Evolutionary conservation across 2,113 vertebrate species (phyloP).

Genomic region (Petroica traversi): DNA sequence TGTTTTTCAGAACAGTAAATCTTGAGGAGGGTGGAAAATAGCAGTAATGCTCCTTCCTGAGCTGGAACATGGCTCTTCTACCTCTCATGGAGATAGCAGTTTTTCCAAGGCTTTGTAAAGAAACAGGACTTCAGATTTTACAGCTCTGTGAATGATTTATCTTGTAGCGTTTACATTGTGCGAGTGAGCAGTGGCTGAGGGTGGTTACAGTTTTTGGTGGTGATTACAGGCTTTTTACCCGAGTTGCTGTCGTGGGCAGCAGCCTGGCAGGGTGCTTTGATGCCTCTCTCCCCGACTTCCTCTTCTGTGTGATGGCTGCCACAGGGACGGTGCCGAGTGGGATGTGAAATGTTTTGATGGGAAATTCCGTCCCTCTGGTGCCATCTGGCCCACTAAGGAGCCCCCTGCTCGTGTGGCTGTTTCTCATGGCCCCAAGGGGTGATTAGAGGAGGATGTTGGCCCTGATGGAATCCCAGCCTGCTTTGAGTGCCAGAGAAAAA

Average conservation of each 20-base stretch:
- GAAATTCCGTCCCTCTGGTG: not conserved
- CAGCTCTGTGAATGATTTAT: not conserved
- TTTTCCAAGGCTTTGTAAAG: constrained; percentile 12
- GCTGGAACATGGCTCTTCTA: not conserved
- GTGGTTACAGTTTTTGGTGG: not conserved
- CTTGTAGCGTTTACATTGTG: not conserved
- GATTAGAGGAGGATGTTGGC: not conserved
- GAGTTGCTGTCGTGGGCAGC: not conserved
- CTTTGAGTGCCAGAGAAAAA: not conserved
- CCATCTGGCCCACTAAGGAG: not conserved
- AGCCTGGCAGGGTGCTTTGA: not conserved
- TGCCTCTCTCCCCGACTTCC: accelerated
- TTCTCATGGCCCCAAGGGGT: accelerated
- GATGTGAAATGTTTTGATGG: not conserved
- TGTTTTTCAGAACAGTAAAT: constrained; percentile 39
- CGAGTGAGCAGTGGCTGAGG: not conserved
- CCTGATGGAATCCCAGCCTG: accelerated
- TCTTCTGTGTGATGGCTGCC: not conserved
- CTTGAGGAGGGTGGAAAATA: constrained; percentile 21
- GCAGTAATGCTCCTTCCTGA: not conserved
- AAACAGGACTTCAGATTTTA: not conserved
- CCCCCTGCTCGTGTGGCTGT: not conserved
- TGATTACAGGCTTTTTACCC: no score
- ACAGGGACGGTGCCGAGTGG: not conserved
- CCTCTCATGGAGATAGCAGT: not conserved